Conservation (phyloP, 2,113 vertebrate genomes). For the Scomber scombrus region DNA sequence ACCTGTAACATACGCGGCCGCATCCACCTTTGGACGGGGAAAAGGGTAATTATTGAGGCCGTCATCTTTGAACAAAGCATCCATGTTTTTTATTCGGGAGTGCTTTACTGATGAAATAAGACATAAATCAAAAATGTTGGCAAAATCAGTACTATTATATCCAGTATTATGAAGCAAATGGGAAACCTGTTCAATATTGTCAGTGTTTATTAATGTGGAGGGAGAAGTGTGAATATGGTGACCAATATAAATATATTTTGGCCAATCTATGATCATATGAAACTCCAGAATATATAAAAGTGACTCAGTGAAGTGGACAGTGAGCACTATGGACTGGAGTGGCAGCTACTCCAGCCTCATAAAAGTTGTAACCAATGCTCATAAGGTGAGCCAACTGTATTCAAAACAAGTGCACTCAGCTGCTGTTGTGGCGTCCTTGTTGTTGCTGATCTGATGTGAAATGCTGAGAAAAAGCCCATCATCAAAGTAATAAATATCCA, state of each 20-base stretch:
- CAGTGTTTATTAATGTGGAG: constrained; percentile 1
- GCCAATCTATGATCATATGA: neutral
- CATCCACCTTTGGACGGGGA: neutral
- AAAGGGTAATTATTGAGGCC: neutral
- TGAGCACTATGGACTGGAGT: neutral
- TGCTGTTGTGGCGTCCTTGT: neutral
- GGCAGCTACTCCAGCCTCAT: constrained; percentile 4
- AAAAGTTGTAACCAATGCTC: constrained; percentile 17
- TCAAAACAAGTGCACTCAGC: neutral
- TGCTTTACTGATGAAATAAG: neutral
- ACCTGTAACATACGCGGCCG: no score
- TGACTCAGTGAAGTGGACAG: constrained; percentile 5
- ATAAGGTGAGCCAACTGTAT: constrained; percentile 7
- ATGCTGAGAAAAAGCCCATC: neutral
- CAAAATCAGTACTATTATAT: constrained; percentile 19
- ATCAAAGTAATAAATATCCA: neutral
- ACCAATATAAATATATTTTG: neutral
- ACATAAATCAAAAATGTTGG: neutral
- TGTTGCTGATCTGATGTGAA: constrained; percentile 23
- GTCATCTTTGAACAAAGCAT: neutral
- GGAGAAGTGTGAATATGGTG: neutral
- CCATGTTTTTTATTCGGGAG: neutral
- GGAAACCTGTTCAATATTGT: neutral
- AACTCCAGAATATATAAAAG: neutral
- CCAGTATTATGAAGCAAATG: neutral